A percentile compares a stretch with the other conserved stretches of the same genome.
phyloP scores from a whole-genome alignment of 2,888 invertebrate genomes.

The Dilophus febrilis region DNA sequence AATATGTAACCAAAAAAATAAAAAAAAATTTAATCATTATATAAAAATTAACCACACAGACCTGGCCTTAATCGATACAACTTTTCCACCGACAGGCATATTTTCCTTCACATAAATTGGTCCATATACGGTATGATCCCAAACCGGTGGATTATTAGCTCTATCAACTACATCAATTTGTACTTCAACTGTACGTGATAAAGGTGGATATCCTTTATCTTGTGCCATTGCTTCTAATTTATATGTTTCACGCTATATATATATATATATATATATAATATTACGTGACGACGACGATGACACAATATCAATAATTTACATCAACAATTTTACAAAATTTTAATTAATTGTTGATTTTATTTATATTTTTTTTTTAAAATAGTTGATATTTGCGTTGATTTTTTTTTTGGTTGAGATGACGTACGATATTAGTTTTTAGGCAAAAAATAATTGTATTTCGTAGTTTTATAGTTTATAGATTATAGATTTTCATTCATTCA shows the following conservation, averaged over 20 bases:
- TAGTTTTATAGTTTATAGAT: too few species aligned
- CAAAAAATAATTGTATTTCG: too few species aligned
- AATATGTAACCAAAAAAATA: constrained; percentile 1
- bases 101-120: constrained; percentile 96
- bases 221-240: constrained; percentile 96
- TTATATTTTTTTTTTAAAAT: not conserved
- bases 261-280: too few species aligned
- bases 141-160: constrained; percentile 94
- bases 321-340: too few species aligned
- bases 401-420: too few species aligned
- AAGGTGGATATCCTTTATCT: constrained; percentile 91
- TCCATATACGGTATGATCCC: constrained; percentile 92
- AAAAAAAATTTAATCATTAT: constrained; percentile 1
- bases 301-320: too few species aligned
- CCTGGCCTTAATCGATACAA: constrained; percentile 97
- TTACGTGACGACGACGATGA: not conserved
- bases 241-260: constrained; percentile 88
- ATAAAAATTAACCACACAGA: constrained; percentile 46
- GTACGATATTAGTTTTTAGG: too few species aligned
- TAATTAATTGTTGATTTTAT: not conserved
- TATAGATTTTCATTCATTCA: not conserved
- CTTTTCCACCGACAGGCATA: constrained; percentile 93
- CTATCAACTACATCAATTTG: constrained; percentile 97
- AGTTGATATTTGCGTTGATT: not conserved
- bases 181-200: constrained; percentile 92